phyloP scores from a whole-genome alignment of 2,888 invertebrate species.

The Troides oblongomaculatus region DNA sequence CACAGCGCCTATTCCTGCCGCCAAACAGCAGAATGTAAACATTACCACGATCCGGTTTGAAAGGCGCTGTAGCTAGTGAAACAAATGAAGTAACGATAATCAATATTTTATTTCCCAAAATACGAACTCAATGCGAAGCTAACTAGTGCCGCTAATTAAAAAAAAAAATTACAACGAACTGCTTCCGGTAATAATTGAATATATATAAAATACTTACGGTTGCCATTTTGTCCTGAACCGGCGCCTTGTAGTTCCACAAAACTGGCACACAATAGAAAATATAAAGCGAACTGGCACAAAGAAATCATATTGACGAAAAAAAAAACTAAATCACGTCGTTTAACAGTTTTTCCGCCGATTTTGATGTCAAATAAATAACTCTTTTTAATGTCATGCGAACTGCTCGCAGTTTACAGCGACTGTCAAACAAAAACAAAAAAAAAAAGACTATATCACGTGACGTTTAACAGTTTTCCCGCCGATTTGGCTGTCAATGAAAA shows the following conservation, averaged over 20 bases:
- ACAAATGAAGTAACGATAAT: too few relatives aligned
- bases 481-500: neutral
- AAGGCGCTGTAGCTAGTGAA: too few relatives aligned
- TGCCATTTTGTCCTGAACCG: conserved; percentile 63
- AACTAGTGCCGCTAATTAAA: too few relatives aligned
- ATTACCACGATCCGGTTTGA: too few relatives aligned
- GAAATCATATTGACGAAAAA: conserved; percentile 43
- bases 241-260: conserved; percentile 53
- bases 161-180: too few relatives aligned
- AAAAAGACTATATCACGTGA: conserved; percentile 36
- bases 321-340: conserved; percentile 36
- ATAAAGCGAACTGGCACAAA: conserved; percentile 45
- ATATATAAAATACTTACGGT: conserved; percentile 50
- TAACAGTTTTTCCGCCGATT: conserved; percentile 9
- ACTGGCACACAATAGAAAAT: conserved; percentile 46
- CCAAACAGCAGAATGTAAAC: too few relatives aligned
- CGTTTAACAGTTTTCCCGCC: conserved; percentile 5
- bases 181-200: neutral
- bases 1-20: too few relatives aligned
- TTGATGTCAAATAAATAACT: neutral
- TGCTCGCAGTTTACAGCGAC: too few relatives aligned
- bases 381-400: too few relatives aligned
- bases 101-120: too few relatives aligned
- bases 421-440: neutral
- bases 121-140: too few relatives aligned